Conservation (phyloP, 2,797 vertebrate genomes). For the Catharus ustulatus region DNA sequence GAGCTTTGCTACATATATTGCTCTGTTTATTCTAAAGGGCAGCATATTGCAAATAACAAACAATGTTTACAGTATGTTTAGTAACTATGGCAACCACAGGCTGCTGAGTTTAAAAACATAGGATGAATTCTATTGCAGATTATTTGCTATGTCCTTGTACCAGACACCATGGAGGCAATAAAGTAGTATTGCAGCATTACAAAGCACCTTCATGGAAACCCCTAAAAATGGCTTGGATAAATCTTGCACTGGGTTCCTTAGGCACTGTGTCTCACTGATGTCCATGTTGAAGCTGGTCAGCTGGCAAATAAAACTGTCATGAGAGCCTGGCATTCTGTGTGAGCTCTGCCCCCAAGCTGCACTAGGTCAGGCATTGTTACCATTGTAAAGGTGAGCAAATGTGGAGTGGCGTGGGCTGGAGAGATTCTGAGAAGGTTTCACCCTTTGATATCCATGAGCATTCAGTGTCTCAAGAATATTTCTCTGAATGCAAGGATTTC, state of each 20-base stretch:
- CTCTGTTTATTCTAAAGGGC: slow-evolving; percentile 24
- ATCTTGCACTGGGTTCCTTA: not conserved
- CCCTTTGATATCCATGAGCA: too few species aligned
- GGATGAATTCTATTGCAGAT: not conserved
- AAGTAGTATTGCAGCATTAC: not conserved
- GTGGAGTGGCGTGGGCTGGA: not conserved
- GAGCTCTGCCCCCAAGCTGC: not conserved
- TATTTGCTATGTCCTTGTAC: not conserved
- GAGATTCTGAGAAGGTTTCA: not conserved
- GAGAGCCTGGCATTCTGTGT: not conserved
- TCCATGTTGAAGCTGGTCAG: not conserved
- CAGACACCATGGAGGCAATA: not conserved
- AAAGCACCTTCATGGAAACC: not conserved
- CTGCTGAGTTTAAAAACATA: not conserved
- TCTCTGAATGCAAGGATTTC: not conserved
- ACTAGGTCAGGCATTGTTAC: not conserved
- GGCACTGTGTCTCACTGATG: not conserved
- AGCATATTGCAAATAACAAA: not conserved
- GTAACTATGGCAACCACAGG: slow-evolving; percentile 40
- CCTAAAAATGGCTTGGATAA: not conserved
- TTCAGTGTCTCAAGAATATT: not conserved
- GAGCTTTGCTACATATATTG: not conserved
- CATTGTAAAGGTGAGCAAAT: not conserved
- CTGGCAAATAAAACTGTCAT: not conserved
- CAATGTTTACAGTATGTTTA: not conserved